phyloP scores from a whole-genome alignment of 2,113 vertebrate genomes.

The Rissa tridactyla region DNA sequence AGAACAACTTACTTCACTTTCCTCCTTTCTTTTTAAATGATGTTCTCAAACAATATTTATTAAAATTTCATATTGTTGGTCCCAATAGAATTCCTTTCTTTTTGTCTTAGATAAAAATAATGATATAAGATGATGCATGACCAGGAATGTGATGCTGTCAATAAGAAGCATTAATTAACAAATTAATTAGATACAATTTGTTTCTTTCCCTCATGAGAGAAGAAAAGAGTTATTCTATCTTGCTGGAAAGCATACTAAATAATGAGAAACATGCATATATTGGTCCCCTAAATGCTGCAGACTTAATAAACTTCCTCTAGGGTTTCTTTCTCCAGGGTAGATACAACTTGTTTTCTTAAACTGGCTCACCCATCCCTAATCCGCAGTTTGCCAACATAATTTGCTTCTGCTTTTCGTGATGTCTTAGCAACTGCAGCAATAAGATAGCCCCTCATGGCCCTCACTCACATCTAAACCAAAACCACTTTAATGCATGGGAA shows the following conservation, averaged over 20 bases:
- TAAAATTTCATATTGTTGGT: neutral
- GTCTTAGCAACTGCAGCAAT: neutral
- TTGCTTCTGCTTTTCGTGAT: constrained; percentile 6
- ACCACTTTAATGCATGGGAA: neutral
- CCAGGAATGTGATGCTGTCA: constrained; percentile 17
- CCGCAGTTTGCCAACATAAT: constrained; percentile 21
- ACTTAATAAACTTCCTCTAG: constrained; percentile 39
- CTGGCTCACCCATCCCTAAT: constrained; percentile 8
- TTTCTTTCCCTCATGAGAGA: neutral
- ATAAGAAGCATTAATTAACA: constrained; percentile 48
- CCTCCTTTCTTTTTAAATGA: neutral
- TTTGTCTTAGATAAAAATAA: constrained; percentile 1
- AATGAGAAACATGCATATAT: neutral
- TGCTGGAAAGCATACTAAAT: constrained; percentile 14
- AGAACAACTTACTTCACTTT: neutral
- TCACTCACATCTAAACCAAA: constrained; percentile 28
- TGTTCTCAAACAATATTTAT: neutral
- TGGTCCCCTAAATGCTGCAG: neutral
- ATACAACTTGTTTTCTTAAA: constrained; percentile 54
- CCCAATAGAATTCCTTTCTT: neutral
- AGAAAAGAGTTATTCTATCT: neutral
- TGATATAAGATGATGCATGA: constrained; percentile 7
- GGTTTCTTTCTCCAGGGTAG: constrained; percentile 34
- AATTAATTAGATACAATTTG: constrained; percentile 42
- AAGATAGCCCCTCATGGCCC: constrained; percentile 2